Percentiles rank a stretch among this genome's conserved stretches.
Conservation (phyloP, 2,888 invertebrate species). For the Phyto melanocephala region DNA sequence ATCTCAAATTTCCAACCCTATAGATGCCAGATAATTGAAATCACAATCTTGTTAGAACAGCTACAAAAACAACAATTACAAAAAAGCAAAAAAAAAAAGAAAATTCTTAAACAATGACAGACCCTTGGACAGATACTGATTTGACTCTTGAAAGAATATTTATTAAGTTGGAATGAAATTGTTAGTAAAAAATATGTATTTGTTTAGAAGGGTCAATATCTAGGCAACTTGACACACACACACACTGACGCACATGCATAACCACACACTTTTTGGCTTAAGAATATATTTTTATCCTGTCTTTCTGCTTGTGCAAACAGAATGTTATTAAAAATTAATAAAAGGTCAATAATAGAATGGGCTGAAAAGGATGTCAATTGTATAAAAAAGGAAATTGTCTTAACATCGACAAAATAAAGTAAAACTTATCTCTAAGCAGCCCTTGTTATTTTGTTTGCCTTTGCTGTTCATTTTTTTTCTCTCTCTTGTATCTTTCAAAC, state of each 20-base stretch:
- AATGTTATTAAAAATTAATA: slow-evolving; percentile 63
- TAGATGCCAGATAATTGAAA: slow-evolving; percentile 63
- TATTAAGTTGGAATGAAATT: slow-evolving; percentile 33
- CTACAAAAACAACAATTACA: background rate
- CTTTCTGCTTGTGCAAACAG: slow-evolving; percentile 34
- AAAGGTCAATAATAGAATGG: slow-evolving; percentile 53
- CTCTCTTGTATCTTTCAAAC: slow-evolving; percentile 19
- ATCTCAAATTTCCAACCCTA: slow-evolving; percentile 57
- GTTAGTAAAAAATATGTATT: slow-evolving; percentile 18
- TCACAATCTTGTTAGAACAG: slow-evolving; percentile 57
- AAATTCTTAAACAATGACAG: slow-evolving; percentile 40
- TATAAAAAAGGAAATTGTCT: slow-evolving; percentile 9
- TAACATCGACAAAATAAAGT: background rate
- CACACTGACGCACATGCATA: too few relatives aligned
- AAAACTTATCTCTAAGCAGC: slow-evolving; percentile 6
- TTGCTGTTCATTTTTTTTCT: background rate
- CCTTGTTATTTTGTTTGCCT: background rate
- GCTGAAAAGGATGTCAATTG: slow-evolving; percentile 31
- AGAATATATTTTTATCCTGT: slow-evolving; percentile 5
- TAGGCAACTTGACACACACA: background rate
- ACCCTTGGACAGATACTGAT: slow-evolving; percentile 26
- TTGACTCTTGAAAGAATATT: slow-evolving; percentile 17
- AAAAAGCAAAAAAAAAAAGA: background rate
- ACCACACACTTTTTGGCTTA: slow-evolving; percentile 55
- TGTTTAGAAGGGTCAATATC: slow-evolving; percentile 23